Percentiles rank a stretch among this genome's conserved stretches.
phyloP scores from a whole-genome alignment of 2,113 vertebrate genomes.

The Corydoras sp. region DNA sequence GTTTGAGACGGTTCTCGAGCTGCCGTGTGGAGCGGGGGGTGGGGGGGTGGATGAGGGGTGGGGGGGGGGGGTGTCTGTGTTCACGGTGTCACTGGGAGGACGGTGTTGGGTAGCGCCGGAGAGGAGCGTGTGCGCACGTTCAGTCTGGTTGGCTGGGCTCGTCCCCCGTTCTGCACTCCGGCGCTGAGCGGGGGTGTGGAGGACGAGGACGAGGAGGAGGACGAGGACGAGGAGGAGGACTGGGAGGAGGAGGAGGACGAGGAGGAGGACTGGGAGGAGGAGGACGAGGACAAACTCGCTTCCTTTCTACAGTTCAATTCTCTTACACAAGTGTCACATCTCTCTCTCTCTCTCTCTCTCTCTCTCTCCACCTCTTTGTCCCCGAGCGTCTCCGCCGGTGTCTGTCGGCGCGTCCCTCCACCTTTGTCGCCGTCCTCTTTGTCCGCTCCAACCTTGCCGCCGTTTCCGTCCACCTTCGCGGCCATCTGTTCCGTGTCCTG shows the following conservation, averaged over 20 bases:
- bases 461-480: background rate
- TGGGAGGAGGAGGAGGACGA: background rate
- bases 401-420: background rate
- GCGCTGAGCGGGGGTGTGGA: background rate
- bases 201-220: background rate
- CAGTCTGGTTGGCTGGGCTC: slow-evolving; percentile 11
- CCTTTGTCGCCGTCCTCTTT: background rate
- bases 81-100: slow-evolving; percentile 12
- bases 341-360: background rate
- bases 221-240: too few relatives aligned
- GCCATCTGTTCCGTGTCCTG: background rate
- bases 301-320: background rate
- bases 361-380: background rate
- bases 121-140: slow-evolving; percentile 26
- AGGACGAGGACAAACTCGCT: background rate
- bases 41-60: too few relatives aligned
- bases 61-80: background rate
- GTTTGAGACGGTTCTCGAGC: slow-evolving; percentile 24
- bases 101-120: slow-evolving; percentile 25
- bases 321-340: background rate
- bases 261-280: background rate
- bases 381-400: background rate
- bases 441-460: background rate
- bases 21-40: background rate
- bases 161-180: slow-evolving; percentile 11